phyloP scores from a whole-genome alignment of 2,113 vertebrate genomes.

The Mixornis gularis region DNA sequence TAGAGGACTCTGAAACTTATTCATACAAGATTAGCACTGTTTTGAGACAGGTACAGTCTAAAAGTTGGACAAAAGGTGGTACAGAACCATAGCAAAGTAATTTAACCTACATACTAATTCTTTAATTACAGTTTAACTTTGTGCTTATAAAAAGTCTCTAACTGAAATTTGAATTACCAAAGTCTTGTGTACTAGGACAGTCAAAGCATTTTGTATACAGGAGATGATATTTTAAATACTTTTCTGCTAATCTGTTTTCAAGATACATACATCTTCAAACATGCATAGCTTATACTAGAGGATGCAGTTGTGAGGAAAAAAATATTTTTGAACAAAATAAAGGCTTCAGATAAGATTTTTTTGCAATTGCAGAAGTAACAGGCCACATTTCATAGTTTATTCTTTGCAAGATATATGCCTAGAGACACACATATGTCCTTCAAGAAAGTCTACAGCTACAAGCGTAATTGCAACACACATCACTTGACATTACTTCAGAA shows the following conservation, averaged over 20 bases:
- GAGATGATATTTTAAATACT: neutral
- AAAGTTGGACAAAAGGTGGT: neutral
- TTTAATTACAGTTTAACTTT: neutral
- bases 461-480: neutral
- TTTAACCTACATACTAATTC: neutral
- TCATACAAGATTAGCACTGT: neutral
- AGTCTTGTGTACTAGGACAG: neutral
- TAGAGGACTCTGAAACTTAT: neutral
- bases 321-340: neutral
- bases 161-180: neutral
- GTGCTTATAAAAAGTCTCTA: neutral
- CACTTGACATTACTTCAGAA: neutral
- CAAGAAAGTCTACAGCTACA: neutral
- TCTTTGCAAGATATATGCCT: neutral
- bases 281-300: neutral
- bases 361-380: neutral
- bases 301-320: fast-evolving
- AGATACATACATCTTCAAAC: neutral
- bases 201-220: neutral
- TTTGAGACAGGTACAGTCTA: neutral
- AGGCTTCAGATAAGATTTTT: neutral
- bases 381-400: neutral
- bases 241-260: neutral
- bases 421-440: neutral
- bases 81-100: neutral